Base-by-base conservation (phyloP, 2,888 invertebrate species). In the Ormia ochracea region DNA sequence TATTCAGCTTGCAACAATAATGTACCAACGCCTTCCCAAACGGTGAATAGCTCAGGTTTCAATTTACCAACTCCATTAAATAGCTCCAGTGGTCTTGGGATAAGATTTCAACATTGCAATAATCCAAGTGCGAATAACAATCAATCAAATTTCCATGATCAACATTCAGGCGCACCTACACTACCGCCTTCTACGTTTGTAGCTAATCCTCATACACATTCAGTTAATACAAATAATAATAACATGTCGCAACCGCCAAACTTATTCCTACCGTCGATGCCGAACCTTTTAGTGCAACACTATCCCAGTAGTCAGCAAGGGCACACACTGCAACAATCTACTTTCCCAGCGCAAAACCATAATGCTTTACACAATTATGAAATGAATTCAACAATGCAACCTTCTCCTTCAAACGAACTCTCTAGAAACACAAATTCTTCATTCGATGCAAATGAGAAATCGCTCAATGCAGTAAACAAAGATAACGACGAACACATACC, bases 251-350 rank as follows among this genome's bases (percentile, higher is more conserved):
- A 80, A 70, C 76, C 81, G 23, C 76, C 82, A 36, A 86, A 86
- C 36, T 87, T 87, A 38, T 82, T 86, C 61, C 69, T 86, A 21
- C 88, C 87, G 58, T 56, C 85, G 28, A 76, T 85, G 82, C 85
- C 87, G 12, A 87, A 87, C 81, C 80, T 87, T 6, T 81, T 88
- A 12, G 84, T 86, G 75, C 87, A 87, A 59, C 87, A 86, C 56
- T 86, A 87, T 43, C 73, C 63, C 9, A 36, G 23, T 38, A 26
- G 70, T 63, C 77, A 73, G 50, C 33, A 66, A 73, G 50, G 58
- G 23, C 65, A 81, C 74, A 54, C 73, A 76, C 10, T 84, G 82
- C 72, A 85, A 28, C 83, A 78, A 48, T 66, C 68, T 28, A 14
- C 66, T 36, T 59, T 72, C 17, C 50, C 70, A 41, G 21, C 54